Evolutionary conservation across 2,113 vertebrate genomes (phyloP).

Genomic region (Ictalurus punctatus): DNA sequence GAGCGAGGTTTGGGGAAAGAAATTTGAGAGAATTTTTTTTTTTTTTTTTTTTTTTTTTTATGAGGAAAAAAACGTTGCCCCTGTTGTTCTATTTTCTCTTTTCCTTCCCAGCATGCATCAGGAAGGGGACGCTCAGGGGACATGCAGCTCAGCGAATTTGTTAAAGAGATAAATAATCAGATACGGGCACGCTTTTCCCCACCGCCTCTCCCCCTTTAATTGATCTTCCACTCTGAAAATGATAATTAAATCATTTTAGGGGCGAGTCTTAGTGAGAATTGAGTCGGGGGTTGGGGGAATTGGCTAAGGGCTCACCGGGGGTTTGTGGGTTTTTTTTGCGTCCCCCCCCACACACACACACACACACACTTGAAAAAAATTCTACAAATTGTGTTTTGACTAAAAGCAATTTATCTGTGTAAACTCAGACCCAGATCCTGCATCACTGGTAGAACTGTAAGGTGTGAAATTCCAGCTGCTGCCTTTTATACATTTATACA

Average conservation of each 20-base stretch:
- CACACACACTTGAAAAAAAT: slow-evolving; percentile 4
- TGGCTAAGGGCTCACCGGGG: slow-evolving; percentile 23
- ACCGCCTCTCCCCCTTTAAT: slow-evolving; percentile 86
- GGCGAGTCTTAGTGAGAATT: slow-evolving; percentile 73
- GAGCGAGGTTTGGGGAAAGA: not conserved
- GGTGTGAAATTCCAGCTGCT: slow-evolving; percentile 37
- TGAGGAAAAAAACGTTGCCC: slow-evolving; percentile 37
- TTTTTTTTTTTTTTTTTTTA: too few relatives aligned
- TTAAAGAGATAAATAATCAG: slow-evolving; percentile 96
- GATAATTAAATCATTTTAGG: slow-evolving; percentile 97
- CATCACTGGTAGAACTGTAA: slow-evolving; percentile 13
- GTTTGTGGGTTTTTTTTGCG: slow-evolving; percentile 31
- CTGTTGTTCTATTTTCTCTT: slow-evolving; percentile 66
- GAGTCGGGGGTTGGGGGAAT: slow-evolving; percentile 57
- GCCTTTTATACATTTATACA: slow-evolving; percentile 11
- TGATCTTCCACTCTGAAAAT: slow-evolving; percentile 91
- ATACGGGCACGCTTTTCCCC: slow-evolving; percentile 87
- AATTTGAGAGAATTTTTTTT: not conserved
- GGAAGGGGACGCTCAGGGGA: slow-evolving; percentile 83
- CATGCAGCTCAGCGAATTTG: slow-evolving; percentile 84
- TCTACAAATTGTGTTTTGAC: slow-evolving; percentile 53
- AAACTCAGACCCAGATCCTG: slow-evolving; percentile 46
- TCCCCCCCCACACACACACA: too few relatives aligned
- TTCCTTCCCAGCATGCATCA: slow-evolving; percentile 70
- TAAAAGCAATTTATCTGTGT: slow-evolving; percentile 51